Evolutionary conservation across 2,113 vertebrate species (phyloP), one percentile per base, ranked within the genome.

Genomic region (Nannobrachium achirus): DNA sequence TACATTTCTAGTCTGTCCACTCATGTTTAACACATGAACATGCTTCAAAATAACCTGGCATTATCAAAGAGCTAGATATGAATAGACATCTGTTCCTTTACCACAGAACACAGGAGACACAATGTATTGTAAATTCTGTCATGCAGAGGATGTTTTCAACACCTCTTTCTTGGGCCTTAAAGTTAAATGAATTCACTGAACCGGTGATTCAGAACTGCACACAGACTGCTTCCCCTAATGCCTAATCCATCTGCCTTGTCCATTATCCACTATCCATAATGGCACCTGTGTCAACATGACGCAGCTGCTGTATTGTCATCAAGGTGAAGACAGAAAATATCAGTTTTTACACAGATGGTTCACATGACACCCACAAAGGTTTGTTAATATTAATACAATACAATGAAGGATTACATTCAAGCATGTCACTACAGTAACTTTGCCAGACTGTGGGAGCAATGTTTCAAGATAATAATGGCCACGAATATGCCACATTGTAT

Each of bases 271-370:
- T n/a, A 53, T 48, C 60, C 42, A 33, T 11, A 20, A 71, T 41
- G 42, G 57, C 67, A 46, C 51, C 66, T 74, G 72, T 73, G 73
- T 11, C 78, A 80, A 80, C 81, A 71, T 33, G 25, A n/a, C n/a
- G n/a, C n/a, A n/a, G 25, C 25, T 33, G 40, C 25, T 33, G 15
- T 7, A 14, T 14, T 11, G 18, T 7, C 40, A 15, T 44, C 42
- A 44, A 50, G 16, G 20, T 7, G 59, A 58, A 39, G 11, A 44
- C 42, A 70, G 15, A 66, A 18, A 58, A 39, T 7, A 55, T 19
- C 2, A 56, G 13, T 50, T 50, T 14, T n/a, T 4, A 16, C 15
- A 20, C 15, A 20, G 18, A 16, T 19, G 20, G 50, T 19, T 10
- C 2, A 20, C n/a, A n/a, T n/a, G n/a, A n/a, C n/a, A n/a, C 8